Evolutionary conservation across 2,113 vertebrate genomes (phyloP), one percentile per base, ranked within the genome.

Genomic region (Gasterosteus nipponicus): DNA sequence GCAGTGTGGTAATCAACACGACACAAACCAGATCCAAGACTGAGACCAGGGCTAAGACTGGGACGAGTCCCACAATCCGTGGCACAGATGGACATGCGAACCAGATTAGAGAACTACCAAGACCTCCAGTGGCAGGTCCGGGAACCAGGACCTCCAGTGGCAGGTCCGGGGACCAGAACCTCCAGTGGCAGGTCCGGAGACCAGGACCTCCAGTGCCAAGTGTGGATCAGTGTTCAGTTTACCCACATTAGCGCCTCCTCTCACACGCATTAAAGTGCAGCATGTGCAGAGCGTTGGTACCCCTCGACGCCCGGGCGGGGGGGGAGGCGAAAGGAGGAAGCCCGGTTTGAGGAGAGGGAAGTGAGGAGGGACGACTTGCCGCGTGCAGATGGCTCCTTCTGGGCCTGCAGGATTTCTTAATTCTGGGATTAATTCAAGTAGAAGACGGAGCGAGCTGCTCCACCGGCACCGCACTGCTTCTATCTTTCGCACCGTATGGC

Each of bases 361-460:
- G 65, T 18, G 44, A 66, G 72, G 77, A 47, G 72, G 72, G 84
- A 76, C 69, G 86, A 73, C 65, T 66, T 62, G 78, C 73, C 64
- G 53, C 59, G 85, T 87, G 29, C 89, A 92, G 91, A 93, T 91
- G 88, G 89, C 64, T 49, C 58, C 44, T 89, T 85, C 82, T 74
- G 80, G 77, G 84, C 87, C 84, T 68, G 61, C 19, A 87, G 86
- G 80, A 92, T 51, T 67, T 88, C 78, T 67, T 75, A 78, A 82
- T 80, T 90, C 86, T 85, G 85, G 82, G 89, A 89, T 74, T 77
- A 83, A 82, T 86, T 84, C 75, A 68, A 64, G 73, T 74, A 78
- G 87, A 79, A 80, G 73, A 81, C 72, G 81, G 87, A 83, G 86
- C 67, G 75, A 83, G 72, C 77, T 18, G 69, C 71, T 81, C 63